A percentile compares a stretch with the other conserved stretches of the same genome.
Conservation (phyloP, 2,888 invertebrate species). For the Ophion obscuratus region DNA sequence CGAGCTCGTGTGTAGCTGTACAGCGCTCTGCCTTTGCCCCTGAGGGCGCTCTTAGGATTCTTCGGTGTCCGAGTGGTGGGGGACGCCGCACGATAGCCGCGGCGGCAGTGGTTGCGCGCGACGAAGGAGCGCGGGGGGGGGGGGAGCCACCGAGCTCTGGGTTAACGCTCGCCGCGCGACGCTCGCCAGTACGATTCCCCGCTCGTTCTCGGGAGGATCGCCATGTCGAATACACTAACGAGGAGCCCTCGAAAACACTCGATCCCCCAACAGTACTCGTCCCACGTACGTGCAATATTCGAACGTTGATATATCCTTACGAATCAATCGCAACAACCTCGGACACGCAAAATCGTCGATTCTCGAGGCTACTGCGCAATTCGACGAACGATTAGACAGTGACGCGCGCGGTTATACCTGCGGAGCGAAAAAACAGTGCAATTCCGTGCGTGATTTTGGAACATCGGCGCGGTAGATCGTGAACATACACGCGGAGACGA, state of each 20-base stretch:
- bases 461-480: background rate
- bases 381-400: too few relatives aligned
- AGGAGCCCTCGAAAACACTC: constrained; percentile 25
- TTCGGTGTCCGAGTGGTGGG: constrained; percentile 26
- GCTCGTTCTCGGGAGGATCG: constrained; percentile 68
- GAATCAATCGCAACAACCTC: background rate
- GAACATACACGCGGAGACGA: background rate
- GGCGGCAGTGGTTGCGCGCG: background rate
- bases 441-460: constrained; percentile 4
- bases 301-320: background rate
- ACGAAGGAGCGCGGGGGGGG: constrained; percentile 4
- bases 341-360: too few relatives aligned
- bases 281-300: constrained; percentile 11
- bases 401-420: too few relatives aligned
- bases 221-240: constrained; percentile 70
- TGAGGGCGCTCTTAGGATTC: constrained; percentile 34
- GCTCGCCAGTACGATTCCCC: constrained; percentile 73
- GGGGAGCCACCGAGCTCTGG: constrained; percentile 56
- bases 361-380: too few relatives aligned
- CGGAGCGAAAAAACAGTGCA: background rate
- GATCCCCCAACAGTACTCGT: constrained; percentile 13
- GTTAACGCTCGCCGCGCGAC: constrained; percentile 64
- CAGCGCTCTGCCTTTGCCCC: constrained; percentile 5
- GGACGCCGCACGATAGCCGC: background rate
- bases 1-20: constrained; percentile 18